These are phyloP conservation scores for Eupleurogrammus muticus DNA, from an alignment of 2,797 vertebrate species.

Conservation along the genomic window DNA sequence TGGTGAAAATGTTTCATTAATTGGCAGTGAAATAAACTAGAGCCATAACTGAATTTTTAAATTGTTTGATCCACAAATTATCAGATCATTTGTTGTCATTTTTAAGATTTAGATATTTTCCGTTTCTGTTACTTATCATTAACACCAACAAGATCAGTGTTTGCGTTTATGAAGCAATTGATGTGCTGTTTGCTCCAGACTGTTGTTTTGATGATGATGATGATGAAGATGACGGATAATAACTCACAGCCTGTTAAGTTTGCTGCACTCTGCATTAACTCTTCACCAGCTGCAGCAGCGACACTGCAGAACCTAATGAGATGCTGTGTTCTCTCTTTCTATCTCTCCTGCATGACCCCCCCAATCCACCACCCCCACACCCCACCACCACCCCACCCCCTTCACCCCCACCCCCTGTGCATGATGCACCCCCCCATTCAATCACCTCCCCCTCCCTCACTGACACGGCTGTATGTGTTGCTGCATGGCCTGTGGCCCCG, in stretches of 20 bases:
- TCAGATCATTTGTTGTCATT: too few species aligned
- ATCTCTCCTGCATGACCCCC: constrained; percentile 85
- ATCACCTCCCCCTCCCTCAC: constrained; percentile 48
- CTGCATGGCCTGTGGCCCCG: constrained; percentile 84
- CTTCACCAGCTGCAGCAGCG: constrained; percentile 60
- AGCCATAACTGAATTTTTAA: background rate
- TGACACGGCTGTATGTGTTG: constrained; percentile 77
- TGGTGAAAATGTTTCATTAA: too few species aligned
- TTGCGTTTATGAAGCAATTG: too few species aligned
- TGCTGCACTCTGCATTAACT: constrained; percentile 78
- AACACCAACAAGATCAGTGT: too few species aligned
- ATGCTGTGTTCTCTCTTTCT: constrained; percentile 88
- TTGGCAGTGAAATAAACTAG: too few species aligned
- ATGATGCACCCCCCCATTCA: constrained; percentile 60
- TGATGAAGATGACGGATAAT: constrained; percentile 44
- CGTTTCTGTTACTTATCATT: too few species aligned
- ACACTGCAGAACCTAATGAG: constrained; percentile 87
- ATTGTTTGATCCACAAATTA: background rate
- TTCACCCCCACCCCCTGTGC: constrained; percentile 42
- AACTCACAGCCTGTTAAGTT: constrained; percentile 64
- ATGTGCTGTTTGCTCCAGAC: too few species aligned
- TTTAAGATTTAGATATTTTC: too few species aligned
- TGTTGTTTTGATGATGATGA: constrained; percentile 3
- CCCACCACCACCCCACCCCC: constrained; percentile 15
- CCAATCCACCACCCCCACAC: constrained; percentile 41